These are phyloP conservation scores for Empidonax traillii DNA, from an alignment of 2,113 vertebrate genomes.

Conservation along the genomic window DNA sequence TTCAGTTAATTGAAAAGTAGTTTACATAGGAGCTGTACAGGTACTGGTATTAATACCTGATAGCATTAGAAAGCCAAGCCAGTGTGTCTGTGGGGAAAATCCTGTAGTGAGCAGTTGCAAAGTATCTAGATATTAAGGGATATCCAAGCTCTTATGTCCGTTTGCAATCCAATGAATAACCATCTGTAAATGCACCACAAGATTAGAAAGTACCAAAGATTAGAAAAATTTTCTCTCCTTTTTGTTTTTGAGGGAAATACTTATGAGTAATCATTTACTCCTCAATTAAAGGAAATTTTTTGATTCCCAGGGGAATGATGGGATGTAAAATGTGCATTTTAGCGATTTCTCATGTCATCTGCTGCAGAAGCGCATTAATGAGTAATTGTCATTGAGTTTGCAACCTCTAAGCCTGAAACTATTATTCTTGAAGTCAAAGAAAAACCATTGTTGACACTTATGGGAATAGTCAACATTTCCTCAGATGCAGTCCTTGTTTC, in stretches of 20 bases:
- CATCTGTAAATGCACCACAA: not conserved
- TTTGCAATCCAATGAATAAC: not conserved
- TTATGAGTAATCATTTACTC: not conserved
- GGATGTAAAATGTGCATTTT: not conserved
- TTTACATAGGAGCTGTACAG: not conserved
- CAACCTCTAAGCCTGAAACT: not conserved
- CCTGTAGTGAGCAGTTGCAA: not conserved
- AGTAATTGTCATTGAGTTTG: not conserved
- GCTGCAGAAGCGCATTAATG: not conserved
- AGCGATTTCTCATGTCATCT: not conserved
- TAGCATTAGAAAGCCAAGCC: constrained; percentile 36
- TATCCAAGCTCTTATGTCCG: not conserved
- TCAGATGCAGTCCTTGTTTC: not conserved
- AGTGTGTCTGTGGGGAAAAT: not conserved
- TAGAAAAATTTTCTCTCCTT: not conserved
- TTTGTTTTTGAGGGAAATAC: not conserved
- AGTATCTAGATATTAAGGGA: not conserved
- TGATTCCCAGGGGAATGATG: not conserved
- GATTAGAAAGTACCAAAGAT: not conserved
- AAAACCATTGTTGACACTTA: not conserved
- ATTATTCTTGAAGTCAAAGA: not conserved
- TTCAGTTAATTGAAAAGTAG: not conserved
- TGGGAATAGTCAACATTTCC: not conserved
- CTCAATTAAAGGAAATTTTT: not conserved
- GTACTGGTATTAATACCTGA: not conserved